A percentile compares a stretch with the other conserved stretches of the same genome.
phyloP scores from a whole-genome alignment of 2,888 invertebrate genomes.

The Sminthurides aquaticus region DNA sequence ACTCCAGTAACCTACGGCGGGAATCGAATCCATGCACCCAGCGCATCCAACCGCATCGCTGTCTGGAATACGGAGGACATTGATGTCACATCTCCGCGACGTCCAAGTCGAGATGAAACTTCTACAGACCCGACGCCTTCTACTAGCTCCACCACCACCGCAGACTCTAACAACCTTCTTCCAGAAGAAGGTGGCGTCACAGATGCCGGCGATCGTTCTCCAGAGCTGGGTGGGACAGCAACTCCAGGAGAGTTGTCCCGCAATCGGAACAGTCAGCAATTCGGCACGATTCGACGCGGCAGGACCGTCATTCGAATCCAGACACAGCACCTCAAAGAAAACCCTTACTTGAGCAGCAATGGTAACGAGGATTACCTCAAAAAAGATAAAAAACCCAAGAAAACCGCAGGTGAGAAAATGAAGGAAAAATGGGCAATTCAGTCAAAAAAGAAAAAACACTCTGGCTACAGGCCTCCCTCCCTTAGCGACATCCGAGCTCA shows the following conservation, averaged over 20 bases:
- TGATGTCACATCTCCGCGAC: conserved; percentile 62
- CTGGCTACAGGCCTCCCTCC: conserved; percentile 32
- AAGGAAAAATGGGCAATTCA: conserved; percentile 65
- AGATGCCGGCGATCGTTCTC: background rate
- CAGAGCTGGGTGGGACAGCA: background rate
- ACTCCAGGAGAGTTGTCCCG: conserved; percentile 36
- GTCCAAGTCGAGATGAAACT: conserved; percentile 24
- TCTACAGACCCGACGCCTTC: background rate
- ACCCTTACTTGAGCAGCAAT: conserved; percentile 30
- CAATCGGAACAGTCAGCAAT: conserved; percentile 47
- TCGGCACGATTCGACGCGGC: conserved; percentile 62
- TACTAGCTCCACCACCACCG: background rate
- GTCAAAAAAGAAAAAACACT: conserved; percentile 31
- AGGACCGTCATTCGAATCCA: conserved; percentile 67
- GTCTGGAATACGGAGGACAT: conserved; percentile 62
- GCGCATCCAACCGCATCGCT: conserved; percentile 9
- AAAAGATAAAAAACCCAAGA: conserved; percentile 50
- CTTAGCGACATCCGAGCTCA: conserved; percentile 36
- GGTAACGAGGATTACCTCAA: conserved; percentile 16
- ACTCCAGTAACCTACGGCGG: background rate
- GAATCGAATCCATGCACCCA: background rate
- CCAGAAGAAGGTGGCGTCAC: background rate
- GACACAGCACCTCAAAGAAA: conserved; percentile 48
- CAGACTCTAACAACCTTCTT: background rate
- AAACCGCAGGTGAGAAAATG: conserved; percentile 64